Conservation (phyloP, 2,888 invertebrate species). For the Caenorhabditis sinica region DNA sequence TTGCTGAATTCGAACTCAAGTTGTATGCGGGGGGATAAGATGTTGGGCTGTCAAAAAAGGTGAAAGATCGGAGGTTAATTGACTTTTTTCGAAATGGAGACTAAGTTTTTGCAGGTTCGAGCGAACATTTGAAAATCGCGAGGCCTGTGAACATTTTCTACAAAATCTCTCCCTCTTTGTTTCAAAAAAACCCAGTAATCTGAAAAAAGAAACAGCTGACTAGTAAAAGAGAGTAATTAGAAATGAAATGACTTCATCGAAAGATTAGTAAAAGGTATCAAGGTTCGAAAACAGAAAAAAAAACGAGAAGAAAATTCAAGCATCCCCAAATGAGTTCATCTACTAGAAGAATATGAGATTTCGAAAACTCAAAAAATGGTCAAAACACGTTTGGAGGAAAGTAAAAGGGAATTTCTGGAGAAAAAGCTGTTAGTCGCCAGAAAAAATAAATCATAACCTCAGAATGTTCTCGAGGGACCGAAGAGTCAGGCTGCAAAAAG, state of each 20-base stretch:
- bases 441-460: slow-evolving; percentile 54
- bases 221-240: slow-evolving; percentile 14
- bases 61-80: slow-evolving; percentile 5
- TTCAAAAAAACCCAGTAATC: background rate
- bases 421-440: slow-evolving; percentile 60
- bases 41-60: background rate
- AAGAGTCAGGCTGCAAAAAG: slow-evolving; percentile 35
- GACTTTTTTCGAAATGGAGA: background rate
- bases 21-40: background rate
- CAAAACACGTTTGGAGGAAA: slow-evolving; percentile 14
- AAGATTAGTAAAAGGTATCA: slow-evolving; percentile 4
- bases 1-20: background rate
- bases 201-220: slow-evolving; percentile 19
- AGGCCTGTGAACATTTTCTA: too few species aligned
- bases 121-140: background rate
- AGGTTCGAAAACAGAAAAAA: slow-evolving; percentile 24
- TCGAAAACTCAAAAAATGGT: slow-evolving; percentile 1
- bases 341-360: background rate
- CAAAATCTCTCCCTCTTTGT: too few species aligned
- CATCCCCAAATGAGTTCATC: background rate
- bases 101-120: too few species aligned
- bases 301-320: background rate
- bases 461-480: slow-evolving; percentile 31
- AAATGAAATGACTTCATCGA: slow-evolving; percentile 17
- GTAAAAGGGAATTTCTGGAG: background rate